A percentile compares a stretch with the other conserved stretches of the same genome.
phyloP scores from a whole-genome alignment of 2,888 invertebrate genomes.

The Dinocampus coccinellae region DNA sequence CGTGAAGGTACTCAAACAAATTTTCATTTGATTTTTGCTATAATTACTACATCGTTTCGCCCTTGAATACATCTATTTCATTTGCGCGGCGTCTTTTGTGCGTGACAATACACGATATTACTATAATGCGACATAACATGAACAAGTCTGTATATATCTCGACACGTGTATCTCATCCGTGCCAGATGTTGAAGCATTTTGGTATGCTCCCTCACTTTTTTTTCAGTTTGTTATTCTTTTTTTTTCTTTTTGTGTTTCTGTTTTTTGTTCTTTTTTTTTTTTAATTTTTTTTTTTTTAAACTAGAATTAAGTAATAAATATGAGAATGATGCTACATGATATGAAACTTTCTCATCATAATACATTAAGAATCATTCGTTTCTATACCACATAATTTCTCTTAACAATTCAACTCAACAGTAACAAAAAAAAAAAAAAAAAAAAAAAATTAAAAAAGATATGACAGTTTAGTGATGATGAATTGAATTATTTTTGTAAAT shows the following conservation, averaged over 20 bases:
- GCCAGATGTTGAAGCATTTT: slow-evolving; percentile 54
- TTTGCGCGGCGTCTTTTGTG: slow-evolving; percentile 38
- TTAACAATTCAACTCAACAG: background rate
- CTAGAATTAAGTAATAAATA: background rate
- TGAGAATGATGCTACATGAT: slow-evolving; percentile 25
- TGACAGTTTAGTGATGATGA: background rate
- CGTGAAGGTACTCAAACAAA: background rate
- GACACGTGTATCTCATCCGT: slow-evolving; percentile 53
- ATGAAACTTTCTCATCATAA: slow-evolving; percentile 7
- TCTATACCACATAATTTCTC: background rate
- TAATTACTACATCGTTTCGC: slow-evolving; percentile 17
- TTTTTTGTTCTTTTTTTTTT: background rate
- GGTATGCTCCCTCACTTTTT: slow-evolving; percentile 40
- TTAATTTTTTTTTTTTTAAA: too few relatives aligned
- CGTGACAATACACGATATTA: slow-evolving; percentile 26
- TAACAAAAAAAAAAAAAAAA: background rate
- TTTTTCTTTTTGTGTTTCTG: slow-evolving; percentile 11
- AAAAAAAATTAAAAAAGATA: too few relatives aligned
- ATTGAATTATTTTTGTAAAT: background rate
- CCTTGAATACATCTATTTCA: slow-evolving; percentile 32
- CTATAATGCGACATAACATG: slow-evolving; percentile 19
- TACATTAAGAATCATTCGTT: background rate
- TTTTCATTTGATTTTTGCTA: background rate
- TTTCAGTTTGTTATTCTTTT: slow-evolving; percentile 37
- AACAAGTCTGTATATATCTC: slow-evolving; percentile 38